These are phyloP conservation scores for Nesogale talazaci DNA, from an alignment of 2,113 vertebrate species.

Conservation along the genomic window DNA sequence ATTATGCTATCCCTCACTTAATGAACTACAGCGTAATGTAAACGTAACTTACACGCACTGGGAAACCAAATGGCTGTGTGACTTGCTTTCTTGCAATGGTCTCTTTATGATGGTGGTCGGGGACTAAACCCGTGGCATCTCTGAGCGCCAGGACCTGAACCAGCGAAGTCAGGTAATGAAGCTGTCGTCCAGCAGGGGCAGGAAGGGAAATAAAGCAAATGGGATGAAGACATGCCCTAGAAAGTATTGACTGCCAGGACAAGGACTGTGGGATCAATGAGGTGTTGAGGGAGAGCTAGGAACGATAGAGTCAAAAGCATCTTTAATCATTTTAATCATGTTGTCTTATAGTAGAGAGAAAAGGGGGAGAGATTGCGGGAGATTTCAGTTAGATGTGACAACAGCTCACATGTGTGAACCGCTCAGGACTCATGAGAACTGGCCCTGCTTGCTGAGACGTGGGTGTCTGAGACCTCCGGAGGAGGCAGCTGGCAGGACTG, in stretches of 20 bases:
- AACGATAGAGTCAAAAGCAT: background rate
- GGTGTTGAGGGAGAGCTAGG: background rate
- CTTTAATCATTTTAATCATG: background rate
- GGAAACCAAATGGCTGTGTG: too few relatives aligned
- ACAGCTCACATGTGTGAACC: background rate
- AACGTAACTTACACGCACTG: too few relatives aligned
- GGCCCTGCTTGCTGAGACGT: background rate
- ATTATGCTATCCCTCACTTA: too few relatives aligned
- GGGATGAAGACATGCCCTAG: too few relatives aligned
- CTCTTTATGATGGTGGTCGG: too few relatives aligned
- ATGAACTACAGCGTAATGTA: too few relatives aligned
- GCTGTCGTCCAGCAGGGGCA: background rate
- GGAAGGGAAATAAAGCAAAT: too few relatives aligned
- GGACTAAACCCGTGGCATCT: background rate
- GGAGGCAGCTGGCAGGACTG: too few relatives aligned
- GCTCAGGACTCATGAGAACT: background rate
- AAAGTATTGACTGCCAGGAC: too few relatives aligned
- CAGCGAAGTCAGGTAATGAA: background rate
- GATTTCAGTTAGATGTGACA: background rate
- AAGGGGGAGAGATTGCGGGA: background rate
- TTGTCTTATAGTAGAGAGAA: background rate
- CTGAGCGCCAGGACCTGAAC: background rate
- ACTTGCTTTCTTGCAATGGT: too few relatives aligned
- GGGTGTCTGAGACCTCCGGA: too few relatives aligned
- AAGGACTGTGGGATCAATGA: background rate